Base-by-base conservation (phyloP, 2,888 invertebrate species). In the Philereme transversata region DNA sequence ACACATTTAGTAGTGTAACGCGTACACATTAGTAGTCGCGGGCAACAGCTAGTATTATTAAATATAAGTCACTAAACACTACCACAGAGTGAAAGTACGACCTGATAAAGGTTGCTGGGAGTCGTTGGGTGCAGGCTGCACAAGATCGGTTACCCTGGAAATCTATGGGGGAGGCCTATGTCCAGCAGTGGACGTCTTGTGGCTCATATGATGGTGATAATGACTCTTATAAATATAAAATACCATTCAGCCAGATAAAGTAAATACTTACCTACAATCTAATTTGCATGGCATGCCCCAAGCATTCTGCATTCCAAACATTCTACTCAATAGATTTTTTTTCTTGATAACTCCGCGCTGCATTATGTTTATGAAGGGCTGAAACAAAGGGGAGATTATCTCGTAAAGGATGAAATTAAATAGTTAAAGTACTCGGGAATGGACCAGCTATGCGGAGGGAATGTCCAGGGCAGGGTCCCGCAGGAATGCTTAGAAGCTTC, bases 341-440 rank as follows among this genome's bases (percentile, higher is more conserved):
- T 71, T 67, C 68, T 79, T 79, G 77, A 84, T 83, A 84, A 82
- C 74, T 82, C 72, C 59, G 5, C 58, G 63, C 64, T 60, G 68
- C 68, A 67, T 70, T 63, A 84, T 79, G 78, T 89, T 88, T 89
- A 89, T 87, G 88, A 87, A 81, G 78, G 75, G 72, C 71, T 63
- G 64, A 76, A 84, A 89, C 89, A 88, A 89, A 88, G 86, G 83
- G 57, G 69, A 81, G 87, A 86, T 88, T 80, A 88, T 88, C 87
- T 76, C 77, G 79, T 84, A 84, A 87, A 86, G 79, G 84, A 74
- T 81, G 83, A 80, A 89, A 90, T 88, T 87, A 88, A 87, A 88
- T 86, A 83, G 83, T 88, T 83, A 78, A 80, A 75, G 78, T 47
- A 53, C 43, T 56, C 47, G 62, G 60, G 65, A 59, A 60, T 56